Base-by-base conservation (phyloP, 2,797 vertebrate species). In the Heterohyrax brucei region DNA sequence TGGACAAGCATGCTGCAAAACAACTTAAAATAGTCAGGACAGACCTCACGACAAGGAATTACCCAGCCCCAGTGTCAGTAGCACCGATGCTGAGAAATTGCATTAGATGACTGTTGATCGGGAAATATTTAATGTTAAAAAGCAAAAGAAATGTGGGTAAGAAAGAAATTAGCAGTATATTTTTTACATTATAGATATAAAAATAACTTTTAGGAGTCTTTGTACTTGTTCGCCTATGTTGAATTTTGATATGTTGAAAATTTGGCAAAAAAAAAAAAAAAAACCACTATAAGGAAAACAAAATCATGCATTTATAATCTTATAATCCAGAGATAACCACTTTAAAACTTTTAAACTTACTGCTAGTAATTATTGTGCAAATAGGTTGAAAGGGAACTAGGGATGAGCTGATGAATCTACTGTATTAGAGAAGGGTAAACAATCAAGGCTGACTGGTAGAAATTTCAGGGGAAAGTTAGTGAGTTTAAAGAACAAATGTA, bases 51-150 rank as follows among this genome's bases (percentile, higher is more conserved):
- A 83, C 48, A 92, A 73, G 88, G 16, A 88, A 24, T 75, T 85
- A 91, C 30, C 21, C 24, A 82, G 13, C 21, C 56, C 10, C 3
- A 94, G 66, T 83, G 56, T 95, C 64, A 80, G 8, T 44, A 56
- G 50, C 39, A 4, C 16, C 76, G 77, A 92, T 50, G 28, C 92
- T 79, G 72, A 93, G 72, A 95, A 90, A 72, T 8, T 85, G 56
- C 16, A 50, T 10, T 72, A 62, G 28, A 53, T 26, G 28, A 30
- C 59, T 89, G 66, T 61, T 64, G 66, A 95, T 22, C 64, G 9
- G 33, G 81, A n/a, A 73, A 72, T 53, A 64, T 72, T 87, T 73
- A 93, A 73, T 46, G 28, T 84, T 83, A 86, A 95, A 62, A 94
- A 83, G 28, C 33, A 83, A 76, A 94, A 76, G n/a, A 91, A 94